Evolutionary conservation across 2,113 vertebrate genomes (phyloP).

Genomic region (Ahaetulla prasina): DNA sequence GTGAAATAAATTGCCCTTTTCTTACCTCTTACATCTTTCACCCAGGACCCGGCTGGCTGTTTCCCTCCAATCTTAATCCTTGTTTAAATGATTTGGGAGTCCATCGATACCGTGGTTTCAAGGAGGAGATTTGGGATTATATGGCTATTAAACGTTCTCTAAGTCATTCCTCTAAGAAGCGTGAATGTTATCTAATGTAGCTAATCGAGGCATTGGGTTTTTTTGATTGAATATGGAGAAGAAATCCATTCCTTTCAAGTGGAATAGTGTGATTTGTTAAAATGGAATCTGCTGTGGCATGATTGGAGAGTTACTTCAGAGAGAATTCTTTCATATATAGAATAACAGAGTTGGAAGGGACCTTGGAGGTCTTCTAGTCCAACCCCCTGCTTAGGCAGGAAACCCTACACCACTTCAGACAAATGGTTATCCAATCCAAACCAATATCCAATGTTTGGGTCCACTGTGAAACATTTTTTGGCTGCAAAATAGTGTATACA

Average conservation of each 20-base stretch:
- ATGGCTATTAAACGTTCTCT: not conserved
- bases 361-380: no score
- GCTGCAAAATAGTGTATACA: not conserved
- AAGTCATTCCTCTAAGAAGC: not conserved
- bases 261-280: not conserved
- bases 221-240: not conserved
- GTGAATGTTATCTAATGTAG: not conserved
- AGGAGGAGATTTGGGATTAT: not conserved
- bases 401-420: no score
- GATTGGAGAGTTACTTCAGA: not conserved
- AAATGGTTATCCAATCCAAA: no score
- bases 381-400: no score
- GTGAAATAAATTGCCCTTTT: not conserved
- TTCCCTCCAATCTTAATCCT: not conserved
- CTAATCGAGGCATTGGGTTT: not conserved
- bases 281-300: not conserved
- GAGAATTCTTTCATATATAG: not conserved
- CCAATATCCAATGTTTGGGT: not conserved
- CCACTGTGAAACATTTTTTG: not conserved
- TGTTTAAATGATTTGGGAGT: not conserved
- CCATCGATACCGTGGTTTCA: not conserved
- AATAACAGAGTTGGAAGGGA: no score
- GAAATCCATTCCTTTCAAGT: not conserved
- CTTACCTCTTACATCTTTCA: not conserved
- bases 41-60: fast-evolving